Conservation (phyloP, 2,113 vertebrate species). For the Halcyon malimbica region DNA sequence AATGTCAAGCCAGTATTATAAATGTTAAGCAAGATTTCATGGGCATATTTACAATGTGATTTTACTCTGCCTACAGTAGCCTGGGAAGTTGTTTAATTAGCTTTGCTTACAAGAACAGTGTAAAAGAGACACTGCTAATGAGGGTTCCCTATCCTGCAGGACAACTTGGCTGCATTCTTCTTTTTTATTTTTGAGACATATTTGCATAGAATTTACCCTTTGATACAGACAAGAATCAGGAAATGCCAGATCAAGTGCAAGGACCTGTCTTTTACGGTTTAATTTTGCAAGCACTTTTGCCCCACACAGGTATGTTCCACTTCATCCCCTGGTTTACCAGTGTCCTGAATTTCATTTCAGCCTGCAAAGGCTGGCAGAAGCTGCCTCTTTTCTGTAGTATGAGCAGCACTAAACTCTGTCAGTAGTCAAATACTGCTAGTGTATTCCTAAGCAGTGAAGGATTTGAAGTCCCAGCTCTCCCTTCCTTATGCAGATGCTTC, state of each 20-base stretch:
- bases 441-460: not conserved
- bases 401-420: not conserved
- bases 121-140: not conserved
- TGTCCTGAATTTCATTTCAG: not conserved
- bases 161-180: not conserved
- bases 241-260: not conserved
- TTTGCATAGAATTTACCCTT: not conserved
- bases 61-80: not conserved
- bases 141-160: not conserved
- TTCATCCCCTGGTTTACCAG: not conserved
- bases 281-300: not conserved
- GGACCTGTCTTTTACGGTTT: not conserved
- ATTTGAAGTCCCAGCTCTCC: not conserved
- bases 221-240: not conserved
- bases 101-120: not conserved
- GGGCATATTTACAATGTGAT: not conserved
- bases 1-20: not conserved
- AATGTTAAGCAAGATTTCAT: not conserved
- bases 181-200: not conserved
- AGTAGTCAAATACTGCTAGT: not conserved
- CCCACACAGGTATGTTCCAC: not conserved
- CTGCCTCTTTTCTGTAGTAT: not conserved
- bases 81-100: not conserved
- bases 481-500: not conserved
- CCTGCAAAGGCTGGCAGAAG: not conserved